phyloP scores from a whole-genome alignment of 2,888 invertebrate species.

The Aphodius sticticus region DNA sequence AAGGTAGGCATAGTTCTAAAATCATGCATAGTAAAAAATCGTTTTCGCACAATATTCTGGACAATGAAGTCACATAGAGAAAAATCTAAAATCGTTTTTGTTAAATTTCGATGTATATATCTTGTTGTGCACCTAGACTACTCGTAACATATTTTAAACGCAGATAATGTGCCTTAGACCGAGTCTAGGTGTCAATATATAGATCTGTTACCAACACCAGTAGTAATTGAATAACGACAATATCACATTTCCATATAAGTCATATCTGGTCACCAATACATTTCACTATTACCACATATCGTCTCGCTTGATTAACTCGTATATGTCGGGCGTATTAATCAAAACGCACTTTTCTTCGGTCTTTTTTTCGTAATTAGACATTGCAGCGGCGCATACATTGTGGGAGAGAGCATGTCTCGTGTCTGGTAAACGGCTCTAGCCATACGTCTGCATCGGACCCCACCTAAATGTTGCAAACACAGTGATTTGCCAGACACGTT shows the following conservation, averaged over 20 bases:
- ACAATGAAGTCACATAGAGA: too few species aligned
- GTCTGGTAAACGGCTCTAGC: not conserved
- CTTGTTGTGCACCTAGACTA: too few species aligned
- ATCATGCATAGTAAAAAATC: too few species aligned
- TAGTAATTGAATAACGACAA: slow-evolving; percentile 4
- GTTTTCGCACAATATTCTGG: too few species aligned
- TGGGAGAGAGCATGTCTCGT: not conserved
- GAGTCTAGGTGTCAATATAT: not conserved
- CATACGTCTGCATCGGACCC: not conserved
- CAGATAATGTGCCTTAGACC: too few species aligned
- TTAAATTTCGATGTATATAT: too few species aligned
- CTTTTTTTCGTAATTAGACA: not conserved
- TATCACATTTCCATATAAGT: not conserved
- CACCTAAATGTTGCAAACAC: slow-evolving; percentile 4
- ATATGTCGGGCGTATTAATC: not conserved
- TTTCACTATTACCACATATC: slow-evolving; percentile 4
- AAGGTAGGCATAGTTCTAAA: too few species aligned
- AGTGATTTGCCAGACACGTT: slow-evolving; percentile 4
- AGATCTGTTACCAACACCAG: slow-evolving; percentile 4
- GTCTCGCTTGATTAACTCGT: not conserved
- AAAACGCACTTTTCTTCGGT: not conserved
- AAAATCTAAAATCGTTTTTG: too few species aligned
- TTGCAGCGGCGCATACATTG: not conserved
- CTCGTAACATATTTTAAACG: too few species aligned
- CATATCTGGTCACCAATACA: not conserved